A percentile compares a stretch with the other conserved stretches of the same genome.
These are phyloP conservation scores for Sapayoa aenigma DNA, from an alignment of 2,113 vertebrate species.

Conservation along the genomic window DNA sequence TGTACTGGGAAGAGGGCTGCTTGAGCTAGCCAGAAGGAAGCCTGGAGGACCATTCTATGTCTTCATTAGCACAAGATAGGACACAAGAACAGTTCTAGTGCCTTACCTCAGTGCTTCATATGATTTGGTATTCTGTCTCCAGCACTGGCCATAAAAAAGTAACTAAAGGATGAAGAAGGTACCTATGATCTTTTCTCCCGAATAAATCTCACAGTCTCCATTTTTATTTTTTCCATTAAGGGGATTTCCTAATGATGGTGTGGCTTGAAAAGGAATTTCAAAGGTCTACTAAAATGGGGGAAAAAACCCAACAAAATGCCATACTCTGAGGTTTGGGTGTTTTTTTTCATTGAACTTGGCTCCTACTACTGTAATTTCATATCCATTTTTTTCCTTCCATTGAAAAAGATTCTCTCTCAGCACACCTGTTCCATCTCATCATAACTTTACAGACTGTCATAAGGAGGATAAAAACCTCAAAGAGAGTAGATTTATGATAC, in stretches of 20 bases:
- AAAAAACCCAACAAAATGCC: accelerated
- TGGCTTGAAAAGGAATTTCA: neutral
- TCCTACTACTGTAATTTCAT: neutral
- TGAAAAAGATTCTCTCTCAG: neutral
- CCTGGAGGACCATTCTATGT: neutral
- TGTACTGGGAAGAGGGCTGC: neutral
- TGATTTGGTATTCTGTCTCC: neutral
- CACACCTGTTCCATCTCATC: neutral
- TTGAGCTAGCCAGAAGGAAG: neutral
- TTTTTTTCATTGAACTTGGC: neutral
- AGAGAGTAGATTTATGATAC: neutral
- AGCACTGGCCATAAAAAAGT: neutral
- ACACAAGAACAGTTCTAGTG: neutral
- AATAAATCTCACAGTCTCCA: neutral
- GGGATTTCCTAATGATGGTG: neutral
- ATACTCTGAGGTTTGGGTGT: too few species aligned
- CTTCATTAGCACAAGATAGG: neutral
- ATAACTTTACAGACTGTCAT: neutral
- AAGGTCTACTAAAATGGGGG: neutral
- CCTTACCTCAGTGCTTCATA: neutral
- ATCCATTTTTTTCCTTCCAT: neutral
- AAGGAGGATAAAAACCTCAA: neutral
- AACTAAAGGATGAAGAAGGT: neutral
- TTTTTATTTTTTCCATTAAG: neutral
- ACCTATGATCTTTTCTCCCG: neutral